Evolutionary conservation across 64 coral and sea anemone species (phyloP).

Genomic region (Montipora cactus): DNA sequence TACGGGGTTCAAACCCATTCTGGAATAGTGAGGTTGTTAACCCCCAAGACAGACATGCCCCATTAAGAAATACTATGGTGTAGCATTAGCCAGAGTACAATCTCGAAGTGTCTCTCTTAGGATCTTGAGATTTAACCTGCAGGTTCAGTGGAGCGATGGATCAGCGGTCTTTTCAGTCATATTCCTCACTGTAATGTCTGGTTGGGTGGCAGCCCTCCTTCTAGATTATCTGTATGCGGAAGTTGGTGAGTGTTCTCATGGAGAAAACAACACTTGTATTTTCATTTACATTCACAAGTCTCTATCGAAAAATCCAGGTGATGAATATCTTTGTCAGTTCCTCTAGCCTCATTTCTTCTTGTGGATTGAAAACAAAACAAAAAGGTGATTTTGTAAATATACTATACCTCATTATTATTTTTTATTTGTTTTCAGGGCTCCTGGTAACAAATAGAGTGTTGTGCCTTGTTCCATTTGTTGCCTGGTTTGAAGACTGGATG

Average conservation of each 20-base stretch:
- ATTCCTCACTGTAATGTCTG: slow-evolving; percentile 78
- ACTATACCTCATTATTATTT: too few relatives aligned
- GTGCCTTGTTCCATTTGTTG: slow-evolving; percentile 84
- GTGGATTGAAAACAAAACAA: too few relatives aligned
- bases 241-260: slow-evolving; percentile 60
- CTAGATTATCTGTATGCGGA: slow-evolving; percentile 80
- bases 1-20: too few relatives aligned
- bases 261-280: background rate
- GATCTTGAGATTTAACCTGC: background rate
- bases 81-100: too few relatives aligned
- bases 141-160: slow-evolving; percentile 57
- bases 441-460: slow-evolving; percentile 82
- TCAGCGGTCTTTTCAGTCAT: slow-evolving; percentile 56
- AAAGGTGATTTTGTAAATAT: too few relatives aligned
- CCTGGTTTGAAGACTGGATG: slow-evolving; percentile 95
- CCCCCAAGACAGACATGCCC: too few relatives aligned
- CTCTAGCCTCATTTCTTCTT: too few relatives aligned
- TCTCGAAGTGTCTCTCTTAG: too few relatives aligned
- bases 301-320: too few relatives aligned
- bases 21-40: too few relatives aligned
- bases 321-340: too few relatives aligned
- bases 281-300: background rate
- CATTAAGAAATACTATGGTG: too few relatives aligned
- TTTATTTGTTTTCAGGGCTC: slow-evolving; percentile 55
- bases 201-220: slow-evolving; percentile 81